A percentile compares a stretch with the other conserved stretches of the same genome.
Conservation (phyloP, 92 coral and sea anemone genomes). For the Zoanthus sansibaricus region DNA sequence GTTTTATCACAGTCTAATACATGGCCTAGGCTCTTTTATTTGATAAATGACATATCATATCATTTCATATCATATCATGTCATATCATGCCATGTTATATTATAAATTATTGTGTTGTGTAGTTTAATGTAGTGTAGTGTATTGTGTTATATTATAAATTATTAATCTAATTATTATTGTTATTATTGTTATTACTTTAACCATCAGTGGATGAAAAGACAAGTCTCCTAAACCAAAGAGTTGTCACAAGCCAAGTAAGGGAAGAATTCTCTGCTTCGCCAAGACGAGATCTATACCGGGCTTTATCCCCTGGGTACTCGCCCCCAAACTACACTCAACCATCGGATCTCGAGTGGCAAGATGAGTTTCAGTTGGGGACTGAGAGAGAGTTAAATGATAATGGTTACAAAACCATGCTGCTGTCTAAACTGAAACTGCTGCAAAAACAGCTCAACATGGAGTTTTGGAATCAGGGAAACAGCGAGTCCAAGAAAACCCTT, state of each 20-base stretch:
- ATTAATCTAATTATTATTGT: not conserved
- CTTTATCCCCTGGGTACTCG: conserved; percentile 86
- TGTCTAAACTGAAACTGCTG: conserved; percentile 73
- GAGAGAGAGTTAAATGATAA: conserved; percentile 61
- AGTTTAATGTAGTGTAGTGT: no score
- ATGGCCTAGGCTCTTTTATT: no score
- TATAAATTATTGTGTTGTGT: no score
- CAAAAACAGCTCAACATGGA: conserved; percentile 67
- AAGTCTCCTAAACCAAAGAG: conserved; percentile 89
- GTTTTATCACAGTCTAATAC: no score
- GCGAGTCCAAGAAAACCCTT: conserved; percentile 59
- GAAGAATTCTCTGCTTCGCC: conserved; percentile 95
- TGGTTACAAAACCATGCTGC: conserved; percentile 58
- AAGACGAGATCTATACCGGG: conserved; percentile 86
- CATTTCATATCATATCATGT: no score
- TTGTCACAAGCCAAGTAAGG: conserved; percentile 87
- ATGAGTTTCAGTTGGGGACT: conserved; percentile 81
- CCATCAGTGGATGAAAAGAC: conserved; percentile 85
- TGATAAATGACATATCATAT: no score
- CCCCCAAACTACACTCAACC: conserved; percentile 60
- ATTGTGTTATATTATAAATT: no score
- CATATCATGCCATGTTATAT: no score
- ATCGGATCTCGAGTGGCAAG: conserved; percentile 90
- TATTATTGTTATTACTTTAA: not conserved
- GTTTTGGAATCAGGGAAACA: conserved; percentile 48